phyloP scores from a whole-genome alignment of 2,113 vertebrate species.

The Dicaeum eximium region DNA sequence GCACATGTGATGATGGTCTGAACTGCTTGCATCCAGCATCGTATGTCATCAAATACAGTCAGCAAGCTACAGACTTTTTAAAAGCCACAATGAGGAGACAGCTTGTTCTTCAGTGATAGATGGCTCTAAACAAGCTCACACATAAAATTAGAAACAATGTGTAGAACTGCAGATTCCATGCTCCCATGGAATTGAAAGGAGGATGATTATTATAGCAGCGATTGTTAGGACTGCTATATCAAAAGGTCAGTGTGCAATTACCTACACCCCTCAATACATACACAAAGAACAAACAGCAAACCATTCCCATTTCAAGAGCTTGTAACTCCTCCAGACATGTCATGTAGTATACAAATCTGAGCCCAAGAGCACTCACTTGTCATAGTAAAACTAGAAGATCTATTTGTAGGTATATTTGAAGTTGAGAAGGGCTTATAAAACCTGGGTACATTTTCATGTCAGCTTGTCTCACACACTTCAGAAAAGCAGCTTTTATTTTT shows the following conservation, averaged over 20 bases:
- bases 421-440: constrained; percentile 6
- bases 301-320: constrained; percentile 3
- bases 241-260: constrained; percentile 32
- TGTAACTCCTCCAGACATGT: constrained; percentile 17
- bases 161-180: constrained; percentile 4
- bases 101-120: not conserved
- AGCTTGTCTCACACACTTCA: constrained; percentile 9
- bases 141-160: constrained; percentile 29
- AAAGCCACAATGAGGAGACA: not conserved
- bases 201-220: constrained; percentile 13
- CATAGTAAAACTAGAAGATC: not conserved
- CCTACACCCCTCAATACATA: not conserved
- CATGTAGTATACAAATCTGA: constrained; percentile 19
- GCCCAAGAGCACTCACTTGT: not conserved
- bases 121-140: not conserved
- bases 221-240: not conserved
- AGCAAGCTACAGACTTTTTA: not conserved
- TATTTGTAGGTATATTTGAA: not conserved
- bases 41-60: not conserved
- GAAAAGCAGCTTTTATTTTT: constrained; percentile 30
- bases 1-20: not conserved
- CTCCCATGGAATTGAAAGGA: constrained; percentile 1
- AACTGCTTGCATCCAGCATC: not conserved
- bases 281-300: constrained; percentile 10
- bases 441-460: not conserved